Percentiles rank a stretch among this genome's conserved stretches.
Evolutionary conservation across 2,113 vertebrate species (phyloP).

Genomic region (Protomyctophum bolini): DNA sequence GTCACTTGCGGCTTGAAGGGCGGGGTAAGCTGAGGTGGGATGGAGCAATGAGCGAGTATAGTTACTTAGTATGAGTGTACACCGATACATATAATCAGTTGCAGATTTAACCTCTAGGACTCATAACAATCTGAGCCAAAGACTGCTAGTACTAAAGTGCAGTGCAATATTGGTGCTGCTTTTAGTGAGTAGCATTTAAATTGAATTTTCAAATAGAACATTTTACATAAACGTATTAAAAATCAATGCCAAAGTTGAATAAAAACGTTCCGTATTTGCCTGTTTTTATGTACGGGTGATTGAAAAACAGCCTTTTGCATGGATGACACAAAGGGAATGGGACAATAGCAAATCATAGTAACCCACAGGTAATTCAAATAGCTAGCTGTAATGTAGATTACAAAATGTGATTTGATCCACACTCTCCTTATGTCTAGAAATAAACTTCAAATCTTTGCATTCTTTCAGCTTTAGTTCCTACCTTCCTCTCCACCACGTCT

Average conservation of each 20-base stretch:
- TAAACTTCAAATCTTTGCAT: not conserved
- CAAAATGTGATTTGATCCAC: not conserved
- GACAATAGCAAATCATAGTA: not conserved
- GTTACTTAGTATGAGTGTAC: not conserved
- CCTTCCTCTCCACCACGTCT: constrained; percentile 87
- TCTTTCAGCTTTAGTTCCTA: constrained; percentile 43
- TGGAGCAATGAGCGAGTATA: not conserved
- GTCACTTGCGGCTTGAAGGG: constrained; percentile 91
- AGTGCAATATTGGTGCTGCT: not conserved
- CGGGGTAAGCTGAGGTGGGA: constrained; percentile 76
- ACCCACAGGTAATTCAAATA: not conserved
- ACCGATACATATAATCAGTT: too few species aligned
- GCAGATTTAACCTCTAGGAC: too few species aligned
- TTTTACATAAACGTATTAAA: too few species aligned
- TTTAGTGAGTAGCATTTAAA: too few species aligned
- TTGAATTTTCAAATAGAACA: too few species aligned
- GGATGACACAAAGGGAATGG: not conserved
- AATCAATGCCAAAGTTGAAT: too few species aligned
- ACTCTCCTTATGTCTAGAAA: not conserved
- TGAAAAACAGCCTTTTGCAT: not conserved
- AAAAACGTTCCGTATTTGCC: too few species aligned
- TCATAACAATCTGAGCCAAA: not conserved
- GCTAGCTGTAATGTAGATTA: too few species aligned
- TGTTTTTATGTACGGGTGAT: too few species aligned
- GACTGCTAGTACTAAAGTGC: not conserved